Conservation (phyloP, 1,140 invertebrate genomes). For the Drosophila kohkoa region DNA sequence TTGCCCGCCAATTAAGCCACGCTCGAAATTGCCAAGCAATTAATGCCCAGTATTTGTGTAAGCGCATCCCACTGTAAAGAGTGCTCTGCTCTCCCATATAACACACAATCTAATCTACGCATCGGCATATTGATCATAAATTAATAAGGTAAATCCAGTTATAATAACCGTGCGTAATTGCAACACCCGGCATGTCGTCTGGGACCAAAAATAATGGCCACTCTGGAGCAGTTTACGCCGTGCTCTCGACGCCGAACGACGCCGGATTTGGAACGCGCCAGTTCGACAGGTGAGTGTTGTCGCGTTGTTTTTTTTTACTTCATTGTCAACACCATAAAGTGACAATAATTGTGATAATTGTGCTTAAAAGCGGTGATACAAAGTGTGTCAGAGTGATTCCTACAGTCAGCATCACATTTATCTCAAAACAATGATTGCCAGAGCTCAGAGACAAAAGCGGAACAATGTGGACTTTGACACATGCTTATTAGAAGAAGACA, state of each 20-base stretch:
- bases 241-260: conserved; percentile 69
- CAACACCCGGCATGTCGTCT: conserved; percentile 22
- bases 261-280: conserved; percentile 27
- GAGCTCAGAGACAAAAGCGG: background rate
- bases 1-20: conserved; percentile 56
- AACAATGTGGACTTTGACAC: conserved; percentile 5
- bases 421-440: no score
- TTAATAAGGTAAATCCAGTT: conserved; percentile 52
- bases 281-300: conserved; percentile 54
- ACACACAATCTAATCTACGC: conserved; percentile 58
- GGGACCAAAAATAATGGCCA: conserved; percentile 28
- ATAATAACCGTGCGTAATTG: conserved; percentile 28
- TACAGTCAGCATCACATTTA: background rate
- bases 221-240: conserved; percentile 63
- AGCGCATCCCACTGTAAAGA: conserved; percentile 37
- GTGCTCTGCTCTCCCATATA: background rate
- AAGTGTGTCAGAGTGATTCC: background rate
- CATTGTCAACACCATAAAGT: background rate
- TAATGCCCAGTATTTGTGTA: conserved; percentile 16
- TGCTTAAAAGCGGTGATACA: background rate
- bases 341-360: no score
- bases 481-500: background rate
- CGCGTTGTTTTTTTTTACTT: background rate
- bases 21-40: conserved; percentile 44
- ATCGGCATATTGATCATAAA: conserved; percentile 68